Percentiles rank a stretch among this genome's conserved stretches.
Evolutionary conservation across 2,113 vertebrate genomes (phyloP).

Genomic region (Steatornis caripensis): DNA sequence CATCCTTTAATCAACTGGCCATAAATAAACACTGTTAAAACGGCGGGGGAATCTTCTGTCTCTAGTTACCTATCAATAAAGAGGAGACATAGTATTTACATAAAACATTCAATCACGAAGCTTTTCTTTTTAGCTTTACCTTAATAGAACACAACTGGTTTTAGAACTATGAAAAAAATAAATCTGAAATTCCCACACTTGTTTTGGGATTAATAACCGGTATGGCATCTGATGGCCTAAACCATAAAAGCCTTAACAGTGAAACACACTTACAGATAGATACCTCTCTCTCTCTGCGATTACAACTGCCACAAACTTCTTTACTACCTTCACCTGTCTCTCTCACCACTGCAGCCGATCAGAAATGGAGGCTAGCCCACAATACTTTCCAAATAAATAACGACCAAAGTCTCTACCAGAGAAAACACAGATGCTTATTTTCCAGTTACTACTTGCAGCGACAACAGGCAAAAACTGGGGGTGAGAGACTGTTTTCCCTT

Average conservation of each 20-base stretch:
- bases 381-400: not conserved
- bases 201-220: slow-evolving; percentile 1
- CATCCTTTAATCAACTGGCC: slow-evolving; percentile 21
- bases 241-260: not conserved
- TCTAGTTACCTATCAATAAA: not conserved
- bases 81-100: not conserved
- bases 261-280: slow-evolving; percentile 23
- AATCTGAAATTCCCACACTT: not conserved
- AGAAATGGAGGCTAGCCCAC: not conserved
- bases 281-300: not conserved
- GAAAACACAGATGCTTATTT: not conserved
- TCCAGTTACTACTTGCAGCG: not conserved
- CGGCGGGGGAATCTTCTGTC: not conserved
- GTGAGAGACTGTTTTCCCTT: not conserved
- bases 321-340: not conserved
- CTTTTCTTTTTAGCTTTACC: not conserved
- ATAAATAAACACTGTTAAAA: slow-evolving; percentile 10
- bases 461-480: not conserved
- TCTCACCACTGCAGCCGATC: not conserved
- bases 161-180: not conserved
- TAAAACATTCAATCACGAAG: not conserved
- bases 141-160: not conserved
- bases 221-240: not conserved
- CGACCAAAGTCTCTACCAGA: not conserved
- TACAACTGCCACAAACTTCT: not conserved